Percentiles rank a stretch among this genome's conserved stretches.
phyloP scores from a whole-genome alignment of 2,113 vertebrate genomes.

The Ammodytes dubius region DNA sequence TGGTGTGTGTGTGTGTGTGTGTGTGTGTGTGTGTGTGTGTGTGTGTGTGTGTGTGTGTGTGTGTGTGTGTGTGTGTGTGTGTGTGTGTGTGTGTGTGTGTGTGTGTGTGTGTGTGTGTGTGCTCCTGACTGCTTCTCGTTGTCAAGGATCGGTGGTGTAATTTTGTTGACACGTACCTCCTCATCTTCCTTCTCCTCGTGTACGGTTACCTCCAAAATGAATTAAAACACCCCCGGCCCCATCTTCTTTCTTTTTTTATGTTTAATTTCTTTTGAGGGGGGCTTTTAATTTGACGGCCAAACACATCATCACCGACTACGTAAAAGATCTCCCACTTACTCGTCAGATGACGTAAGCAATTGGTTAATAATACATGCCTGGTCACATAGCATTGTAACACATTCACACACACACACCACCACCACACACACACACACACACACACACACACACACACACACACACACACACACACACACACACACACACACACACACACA shows the following conservation, averaged over 20 bases:
- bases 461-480: too few relatives aligned
- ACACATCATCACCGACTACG: slow-evolving; percentile 56
- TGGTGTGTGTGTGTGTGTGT: slow-evolving; percentile 10
- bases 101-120: slow-evolving; percentile 19
- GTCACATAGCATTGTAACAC: slow-evolving; percentile 33
- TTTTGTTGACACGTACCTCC: slow-evolving; percentile 60
- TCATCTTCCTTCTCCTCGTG: not conserved
- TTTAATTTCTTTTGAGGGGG: too few relatives aligned
- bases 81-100: not conserved
- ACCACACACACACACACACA: too few relatives aligned
- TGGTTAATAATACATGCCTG: slow-evolving; percentile 64
- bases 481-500: too few relatives aligned
- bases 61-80: not conserved
- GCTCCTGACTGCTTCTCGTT: slow-evolving; percentile 58
- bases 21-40: slow-evolving; percentile 14
- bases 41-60: slow-evolving; percentile 30
- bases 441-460: too few relatives aligned
- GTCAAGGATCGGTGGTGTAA: slow-evolving; percentile 64
- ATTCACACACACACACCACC: too few relatives aligned
- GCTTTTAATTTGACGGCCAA: slow-evolving; percentile 39
- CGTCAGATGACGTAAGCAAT: slow-evolving; percentile 71
- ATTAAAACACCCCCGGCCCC: not conserved
- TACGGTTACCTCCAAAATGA: slow-evolving; percentile 36
- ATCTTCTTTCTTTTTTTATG: not conserved
- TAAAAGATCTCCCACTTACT: slow-evolving; percentile 54